Base-by-base conservation (phyloP, 1,140 invertebrate genomes). In the Eurosta solidaginis region DNA sequence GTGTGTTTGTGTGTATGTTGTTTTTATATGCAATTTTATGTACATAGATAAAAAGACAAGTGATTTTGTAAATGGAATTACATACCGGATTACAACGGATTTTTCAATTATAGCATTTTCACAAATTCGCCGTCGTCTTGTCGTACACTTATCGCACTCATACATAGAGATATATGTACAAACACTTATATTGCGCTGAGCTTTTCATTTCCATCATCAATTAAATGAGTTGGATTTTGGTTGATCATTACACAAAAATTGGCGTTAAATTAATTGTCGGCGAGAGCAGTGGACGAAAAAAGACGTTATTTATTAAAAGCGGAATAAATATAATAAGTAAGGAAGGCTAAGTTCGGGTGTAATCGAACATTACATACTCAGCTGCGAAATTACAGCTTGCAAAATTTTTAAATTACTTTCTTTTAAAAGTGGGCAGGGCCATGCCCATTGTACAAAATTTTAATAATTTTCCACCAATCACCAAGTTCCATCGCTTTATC, bases 81-180 rank as follows among this genome's bases (percentile, higher is more conserved):
- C 29, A 68, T 33, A 33, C n/a, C 36, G 36, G 59, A 68, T 68
- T 68, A 68, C 59, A 68, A 68, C 59, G 59, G 59, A 68, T 68
- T 68, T 68, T 68, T 68, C 59, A 68, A 68, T 68, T 68, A 68
- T 68, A 68, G 59, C 59, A 40, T 68, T 68, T 68, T 68, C 33
- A 68, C 59, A 68, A 68, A 68, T 40, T 68, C 59, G 40, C 40
- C 59, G 33, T 33, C 40, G n/a, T 36, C 59, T 68, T 22, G 33
- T 42, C 25, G 6, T 6, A 68, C n/a, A 63, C 20, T 33, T 17
- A n/a, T 5, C 27, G 10, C 54, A 40, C 33, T 17, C 59, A 9
- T 20, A 0, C 29, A 40, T 9, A 42, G 17, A 36, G 29, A 63
- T 17, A 22, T 20, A 40, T 20, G 40, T 1, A 12, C 59, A 40